phyloP scores from a whole-genome alignment of 2,888 invertebrate species.

The Watsonalla cultraria region DNA sequence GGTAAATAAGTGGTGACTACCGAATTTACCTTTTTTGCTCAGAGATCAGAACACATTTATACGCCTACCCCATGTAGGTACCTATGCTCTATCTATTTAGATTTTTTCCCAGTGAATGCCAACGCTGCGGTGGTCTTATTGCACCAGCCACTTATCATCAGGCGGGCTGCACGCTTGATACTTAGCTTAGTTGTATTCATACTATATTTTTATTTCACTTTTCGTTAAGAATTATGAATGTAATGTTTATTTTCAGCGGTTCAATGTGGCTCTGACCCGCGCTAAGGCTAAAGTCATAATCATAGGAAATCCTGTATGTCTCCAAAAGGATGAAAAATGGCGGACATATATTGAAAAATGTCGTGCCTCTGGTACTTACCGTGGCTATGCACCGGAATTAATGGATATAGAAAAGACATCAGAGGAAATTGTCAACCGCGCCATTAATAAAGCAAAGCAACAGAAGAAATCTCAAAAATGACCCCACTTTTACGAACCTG shows the following conservation, averaged over 20 bases:
- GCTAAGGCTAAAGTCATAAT: constrained; percentile 84
- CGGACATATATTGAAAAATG: constrained; percentile 50
- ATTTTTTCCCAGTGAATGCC: no score
- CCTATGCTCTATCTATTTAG: no score
- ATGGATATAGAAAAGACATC: background rate
- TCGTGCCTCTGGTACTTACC: constrained; percentile 38
- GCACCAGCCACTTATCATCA: no score
- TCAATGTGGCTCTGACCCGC: constrained; percentile 87
- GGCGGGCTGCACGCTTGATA: no score
- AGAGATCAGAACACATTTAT: background rate
- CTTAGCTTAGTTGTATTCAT: background rate
- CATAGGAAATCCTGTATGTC: constrained; percentile 71
- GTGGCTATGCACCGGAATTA: constrained; percentile 34
- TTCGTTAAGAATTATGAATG: no score
- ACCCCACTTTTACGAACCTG: no score
- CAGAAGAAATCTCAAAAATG: background rate
- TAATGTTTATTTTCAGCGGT: constrained; percentile 79
- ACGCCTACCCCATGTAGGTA: background rate
- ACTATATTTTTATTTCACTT: no score
- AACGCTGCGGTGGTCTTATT: no score
- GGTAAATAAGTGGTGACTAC: constrained; percentile 23
- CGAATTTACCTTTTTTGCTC: no score
- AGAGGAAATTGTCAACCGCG: constrained; percentile 6
- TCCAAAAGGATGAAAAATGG: constrained; percentile 57
- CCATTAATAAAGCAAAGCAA: constrained; percentile 10